Base-by-base conservation (phyloP, 2,888 invertebrate genomes). In the Drosophila eohydei region DNA sequence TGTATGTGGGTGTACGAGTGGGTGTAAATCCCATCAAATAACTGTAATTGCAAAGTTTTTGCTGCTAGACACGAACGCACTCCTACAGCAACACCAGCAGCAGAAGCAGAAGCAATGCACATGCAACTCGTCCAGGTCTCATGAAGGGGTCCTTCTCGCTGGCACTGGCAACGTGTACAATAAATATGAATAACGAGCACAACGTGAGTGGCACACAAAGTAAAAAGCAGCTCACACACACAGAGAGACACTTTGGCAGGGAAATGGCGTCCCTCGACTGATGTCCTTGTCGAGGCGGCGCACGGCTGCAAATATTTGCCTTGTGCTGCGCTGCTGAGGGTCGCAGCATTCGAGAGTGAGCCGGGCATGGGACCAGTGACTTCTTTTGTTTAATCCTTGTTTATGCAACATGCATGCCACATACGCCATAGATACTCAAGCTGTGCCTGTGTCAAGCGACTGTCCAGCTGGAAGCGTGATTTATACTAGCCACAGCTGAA, bases 101-200 rank as follows among this genome's bases (percentile, higher is more conserved):
- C 14, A 4, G 34, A 7, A 52, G 44, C 46, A 64, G 59, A 76
- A 71, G 83, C 83, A 83, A 75, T 88, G 82, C 77, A 84, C 85
- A 81, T 89, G 84, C 88, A 82, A 74, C 77, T 70, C 63, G 61
- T 58, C 69, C 55, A 51, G 75, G 55, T 66, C 46, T 51, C 55
- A 52, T 40, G 58, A 38, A 52, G 51, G 65, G 51, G 21, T 26
- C 52, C 63, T 60, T 60, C 61, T 76, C 64, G 64, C 66, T 66
- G 70, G 78, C 79, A 68, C 69, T 57, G 62, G 61, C 78, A 86
- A 84, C 85, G 85, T 86, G 82, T 88, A 90, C 88, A 90, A 88
- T 88, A 88, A 90, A 88, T 88, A 88, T 90, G 89, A 90, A 89
- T 90, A 88, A 88, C 88, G 89, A 88, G 89, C 90, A 74, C 83